Evolutionary conservation across 1,140 invertebrate genomes (phyloP).

Genomic region (Drosophila triauraria): DNA sequence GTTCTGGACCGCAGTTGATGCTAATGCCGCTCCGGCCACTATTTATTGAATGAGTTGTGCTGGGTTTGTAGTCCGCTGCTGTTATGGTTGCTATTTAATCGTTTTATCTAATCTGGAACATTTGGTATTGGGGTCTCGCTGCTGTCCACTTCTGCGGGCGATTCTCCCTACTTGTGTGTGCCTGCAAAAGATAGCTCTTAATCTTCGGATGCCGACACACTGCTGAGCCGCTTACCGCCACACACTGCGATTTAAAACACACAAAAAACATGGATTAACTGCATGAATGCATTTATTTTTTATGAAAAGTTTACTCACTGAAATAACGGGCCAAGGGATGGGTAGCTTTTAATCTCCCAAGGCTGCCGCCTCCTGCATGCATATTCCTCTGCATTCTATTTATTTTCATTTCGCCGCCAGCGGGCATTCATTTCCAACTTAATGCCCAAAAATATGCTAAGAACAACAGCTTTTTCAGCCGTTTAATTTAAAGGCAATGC

Average conservation of each 20-base stretch:
- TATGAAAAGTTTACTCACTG: slow-evolving; percentile 6
- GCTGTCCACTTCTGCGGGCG: slow-evolving; percentile 6
- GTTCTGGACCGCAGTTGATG: slow-evolving; percentile 44
- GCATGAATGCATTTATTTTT: slow-evolving; percentile 10
- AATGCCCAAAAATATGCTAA: slow-evolving; percentile 11
- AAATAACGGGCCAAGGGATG: background rate
- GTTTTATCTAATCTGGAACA: slow-evolving; percentile 69
- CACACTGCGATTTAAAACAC: slow-evolving; percentile 14
- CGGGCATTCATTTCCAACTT: slow-evolving; percentile 4
- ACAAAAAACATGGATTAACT: slow-evolving; percentile 28
- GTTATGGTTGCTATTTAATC: slow-evolving; percentile 63
- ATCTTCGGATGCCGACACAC: slow-evolving; percentile 18
- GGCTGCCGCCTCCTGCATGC: background rate
- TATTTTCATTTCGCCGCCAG: slow-evolving; percentile 1
- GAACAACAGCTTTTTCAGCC: background rate
- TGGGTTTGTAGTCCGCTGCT: slow-evolving; percentile 23
- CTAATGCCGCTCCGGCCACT: slow-evolving; percentile 34
- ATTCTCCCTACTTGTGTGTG: background rate
- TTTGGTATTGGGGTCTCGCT: slow-evolving; percentile 38
- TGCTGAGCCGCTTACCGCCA: slow-evolving; percentile 29
- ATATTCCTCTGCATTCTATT: background rate
- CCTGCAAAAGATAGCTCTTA: slow-evolving; percentile 21
- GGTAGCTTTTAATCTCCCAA: slow-evolving; percentile 11
- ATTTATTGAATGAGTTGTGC: slow-evolving; percentile 64
- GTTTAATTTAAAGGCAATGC: background rate